Evolutionary conservation across 2,113 vertebrate species (phyloP), one percentile per base, ranked within the genome.

Genomic region (Psittacus erithacus): DNA sequence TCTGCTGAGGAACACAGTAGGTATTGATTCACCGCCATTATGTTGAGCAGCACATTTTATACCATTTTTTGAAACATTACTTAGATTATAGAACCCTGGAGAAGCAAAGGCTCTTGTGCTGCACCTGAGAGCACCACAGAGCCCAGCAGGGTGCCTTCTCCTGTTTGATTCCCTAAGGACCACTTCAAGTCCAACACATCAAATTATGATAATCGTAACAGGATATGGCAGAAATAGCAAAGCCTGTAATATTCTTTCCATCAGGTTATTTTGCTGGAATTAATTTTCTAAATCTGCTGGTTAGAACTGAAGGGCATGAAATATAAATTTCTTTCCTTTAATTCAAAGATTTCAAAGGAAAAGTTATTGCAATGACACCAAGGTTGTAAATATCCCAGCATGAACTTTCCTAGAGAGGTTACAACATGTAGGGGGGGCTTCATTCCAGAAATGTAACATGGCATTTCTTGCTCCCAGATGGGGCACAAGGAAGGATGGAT

Each of bases 281-380:
- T 93, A 47, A 38, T 89, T 96, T 95, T 88, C 74, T 94, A 92
- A 96, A 96, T 95, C 79, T 85, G 19, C 38, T 65, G 6, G 75
- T 70, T 80, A 88, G 79, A 71, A 88, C 80, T 90, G 65, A 96
- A 59, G 55, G 85, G 76, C 95, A 96, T 63, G 59, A 90, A 96
- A 95, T 91, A 44, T 11, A 39, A 90, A 70, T 43, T 50, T 70
- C n/a, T 77, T 44, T 47, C 64, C n/a, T 77, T 75, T 44, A 69
- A 92, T 71, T 83, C 78, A 47, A 95, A 71, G 70, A 46, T 88
- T 93, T 82, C 52, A 93, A 76, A 91, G 70, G 46, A 77, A 63
- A 92, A 68, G 64, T 82, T 91, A 83, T 33, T 63, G 39, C 77
- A 52, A 64, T 82, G 80, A 82, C 15, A 13, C 83, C 47, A 92